phyloP scores from a whole-genome alignment of 2,888 invertebrate species.

The Campopleginae sp. region DNA sequence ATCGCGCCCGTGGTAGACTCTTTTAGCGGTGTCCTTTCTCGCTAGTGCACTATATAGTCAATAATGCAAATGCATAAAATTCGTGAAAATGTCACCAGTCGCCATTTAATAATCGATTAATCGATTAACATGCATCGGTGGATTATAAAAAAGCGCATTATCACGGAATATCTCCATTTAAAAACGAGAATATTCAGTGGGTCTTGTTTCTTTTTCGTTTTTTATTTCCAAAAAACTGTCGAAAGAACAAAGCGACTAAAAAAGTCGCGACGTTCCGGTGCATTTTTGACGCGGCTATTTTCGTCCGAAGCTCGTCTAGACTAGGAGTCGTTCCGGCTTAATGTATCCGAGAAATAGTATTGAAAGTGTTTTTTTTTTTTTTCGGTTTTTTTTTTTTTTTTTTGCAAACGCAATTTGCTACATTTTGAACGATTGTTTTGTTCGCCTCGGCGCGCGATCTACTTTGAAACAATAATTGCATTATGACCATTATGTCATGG shows the following conservation, averaged over 20 bases:
- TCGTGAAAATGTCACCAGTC: slow-evolving; percentile 77
- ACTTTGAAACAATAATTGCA: no score
- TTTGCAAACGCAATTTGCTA: background rate
- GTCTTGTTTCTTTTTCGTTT: background rate
- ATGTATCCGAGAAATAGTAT: slow-evolving; percentile 57
- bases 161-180: background rate
- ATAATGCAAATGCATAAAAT: slow-evolving; percentile 76
- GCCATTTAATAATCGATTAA: slow-evolving; percentile 63
- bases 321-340: slow-evolving; percentile 59
- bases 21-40: slow-evolving; percentile 4
- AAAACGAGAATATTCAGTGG: slow-evolving; percentile 17
- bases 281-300: background rate
- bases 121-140: slow-evolving; percentile 55
- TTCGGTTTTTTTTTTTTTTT: background rate
- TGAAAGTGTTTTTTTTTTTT: background rate
- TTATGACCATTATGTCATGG: background rate
- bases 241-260: background rate
- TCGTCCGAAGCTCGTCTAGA: slow-evolving; percentile 54
- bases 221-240: background rate
- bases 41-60: slow-evolving; percentile 66
- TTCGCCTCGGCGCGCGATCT: no score
- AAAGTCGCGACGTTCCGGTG: background rate
- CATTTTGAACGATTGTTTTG: no score
- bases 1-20: background rate
- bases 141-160: slow-evolving; percentile 21